Percentiles rank a stretch among this genome's conserved stretches.
phyloP scores from a whole-genome alignment of 1,140 invertebrate species.

The Streblospio benedicti region DNA sequence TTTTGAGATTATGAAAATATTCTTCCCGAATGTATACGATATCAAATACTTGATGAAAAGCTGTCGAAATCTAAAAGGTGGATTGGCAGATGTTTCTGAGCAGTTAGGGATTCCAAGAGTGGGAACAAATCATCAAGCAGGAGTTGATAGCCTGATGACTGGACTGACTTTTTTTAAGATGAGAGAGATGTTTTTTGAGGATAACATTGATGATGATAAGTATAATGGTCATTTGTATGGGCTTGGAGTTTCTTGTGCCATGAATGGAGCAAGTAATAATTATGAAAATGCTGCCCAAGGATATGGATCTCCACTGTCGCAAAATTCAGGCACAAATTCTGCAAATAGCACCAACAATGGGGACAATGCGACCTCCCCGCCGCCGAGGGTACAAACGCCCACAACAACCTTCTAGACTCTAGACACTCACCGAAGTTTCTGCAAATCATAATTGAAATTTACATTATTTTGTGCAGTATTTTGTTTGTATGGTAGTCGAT shows the following conservation, averaged over 20 bases:
- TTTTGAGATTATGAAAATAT: conserved; percentile 82
- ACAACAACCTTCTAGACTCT: too few species aligned
- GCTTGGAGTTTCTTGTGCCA: conserved; percentile 57
- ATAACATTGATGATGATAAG: conserved; percentile 92
- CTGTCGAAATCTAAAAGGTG: conserved; percentile 94
- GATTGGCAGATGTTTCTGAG: conserved; percentile 64
- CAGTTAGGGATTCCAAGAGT: conserved; percentile 65
- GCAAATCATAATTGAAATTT: too few species aligned
- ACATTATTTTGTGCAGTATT: too few species aligned
- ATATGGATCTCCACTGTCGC: too few species aligned
- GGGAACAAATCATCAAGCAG: conserved; percentile 95
- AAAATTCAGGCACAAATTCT: too few species aligned
- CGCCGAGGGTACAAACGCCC: too few species aligned
- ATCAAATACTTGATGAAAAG: conserved; percentile 98
- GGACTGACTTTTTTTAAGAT: conserved; percentile 99
- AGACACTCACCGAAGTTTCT: too few species aligned
- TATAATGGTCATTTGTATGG: conserved; percentile 92
- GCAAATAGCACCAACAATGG: too few species aligned
- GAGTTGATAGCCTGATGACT: conserved; percentile 90
- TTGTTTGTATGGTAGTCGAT: too few species aligned
- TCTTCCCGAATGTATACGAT: conserved; percentile 95
- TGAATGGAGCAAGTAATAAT: too few species aligned
- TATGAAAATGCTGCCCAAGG: too few species aligned
- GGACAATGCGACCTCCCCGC: too few species aligned
- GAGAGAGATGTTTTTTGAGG: conserved; percentile 98